Conservation (phyloP, 1,140 invertebrate genomes). For the Drosophila micromelanica region DNA sequence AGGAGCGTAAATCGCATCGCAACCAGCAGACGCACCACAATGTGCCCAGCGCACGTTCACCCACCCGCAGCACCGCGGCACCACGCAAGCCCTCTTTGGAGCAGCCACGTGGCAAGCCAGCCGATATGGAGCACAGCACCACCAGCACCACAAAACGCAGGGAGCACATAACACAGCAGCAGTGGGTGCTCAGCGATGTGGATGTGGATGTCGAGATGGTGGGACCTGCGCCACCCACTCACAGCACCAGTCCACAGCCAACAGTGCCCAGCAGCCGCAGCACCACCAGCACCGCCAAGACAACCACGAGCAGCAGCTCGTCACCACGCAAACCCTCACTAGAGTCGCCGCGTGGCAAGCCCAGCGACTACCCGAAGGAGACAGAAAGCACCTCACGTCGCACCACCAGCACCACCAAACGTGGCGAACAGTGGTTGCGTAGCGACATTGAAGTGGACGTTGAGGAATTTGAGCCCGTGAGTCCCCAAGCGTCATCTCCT, state of each 20-base stretch:
- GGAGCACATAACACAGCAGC: constrained; percentile 58
- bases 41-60: constrained; percentile 19
- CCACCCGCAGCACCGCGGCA: constrained; percentile 9
- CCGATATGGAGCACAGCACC: constrained; percentile 15
- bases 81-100: constrained; percentile 31
- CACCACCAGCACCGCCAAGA: constrained; percentile 11
- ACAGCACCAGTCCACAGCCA: background rate
- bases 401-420: constrained; percentile 15
- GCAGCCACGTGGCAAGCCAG: constrained; percentile 11
- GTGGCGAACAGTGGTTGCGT: background rate
- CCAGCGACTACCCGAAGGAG: background rate
- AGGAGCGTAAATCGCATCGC: constrained; percentile 56
- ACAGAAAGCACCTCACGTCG: background rate
- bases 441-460: constrained; percentile 45
- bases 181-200: constrained; percentile 65
- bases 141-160: constrained; percentile 35
- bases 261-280: constrained; percentile 7
- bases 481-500: constrained; percentile 31
- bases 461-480: constrained; percentile 37
- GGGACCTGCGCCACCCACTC: background rate
- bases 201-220: constrained; percentile 59
- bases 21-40: constrained; percentile 34
- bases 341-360: background rate
- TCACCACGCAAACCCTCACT: constrained; percentile 6
- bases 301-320: constrained; percentile 3